Base-by-base conservation (phyloP, 2,888 invertebrate species). In the Periphyllus acericola region DNA sequence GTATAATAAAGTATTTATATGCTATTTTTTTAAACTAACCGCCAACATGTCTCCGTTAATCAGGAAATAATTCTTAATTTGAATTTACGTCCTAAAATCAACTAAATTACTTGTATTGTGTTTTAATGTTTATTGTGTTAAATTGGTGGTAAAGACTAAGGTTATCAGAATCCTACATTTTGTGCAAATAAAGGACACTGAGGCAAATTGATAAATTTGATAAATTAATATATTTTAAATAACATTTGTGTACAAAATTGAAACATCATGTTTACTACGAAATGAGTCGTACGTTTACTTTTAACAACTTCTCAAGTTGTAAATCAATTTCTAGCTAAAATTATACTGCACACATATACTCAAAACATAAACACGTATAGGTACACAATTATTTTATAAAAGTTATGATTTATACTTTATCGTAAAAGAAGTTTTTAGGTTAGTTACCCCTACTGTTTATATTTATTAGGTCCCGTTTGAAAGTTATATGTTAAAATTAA, bases 381-480 rank as follows among this genome's bases (percentile, higher is more conserved):
- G 1, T 1, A 9, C 11, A 55, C 21, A 21, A 55, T 55, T 55
- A 21, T 55, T 21, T 21, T 3, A 21, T 21, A 19, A 55, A 55
- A 60, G 36, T 5, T 83, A 36, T 74, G 36, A 40, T 83, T 83
- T 52, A 55, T 55, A 34, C n/a, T n/a, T n/a, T n/a, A n/a, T n/a
- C n/a, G 11, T 21, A 32, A 32, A 82, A 32, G 11, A 40, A 71
- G 1, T 21, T 46, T 68, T 14, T 52, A 52, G 8, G 32, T 25
- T 3, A 76, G 4, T 17, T 25, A 52, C 60, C 6, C 6, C 19
- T 21, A 25, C 5, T 60, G 6, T 21, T 21, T 60, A 25, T 60
- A 60, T 60, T 11, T 34, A 72, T 75, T 52, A 25, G n/a, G 6
- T 29, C 1, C 9, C n/a, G n/a, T 29, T 19, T 17, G 29, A 36